These are phyloP conservation scores for Yasuhikotakia modesta DNA, from an alignment of 2,797 vertebrate species.

Conservation along the genomic window DNA sequence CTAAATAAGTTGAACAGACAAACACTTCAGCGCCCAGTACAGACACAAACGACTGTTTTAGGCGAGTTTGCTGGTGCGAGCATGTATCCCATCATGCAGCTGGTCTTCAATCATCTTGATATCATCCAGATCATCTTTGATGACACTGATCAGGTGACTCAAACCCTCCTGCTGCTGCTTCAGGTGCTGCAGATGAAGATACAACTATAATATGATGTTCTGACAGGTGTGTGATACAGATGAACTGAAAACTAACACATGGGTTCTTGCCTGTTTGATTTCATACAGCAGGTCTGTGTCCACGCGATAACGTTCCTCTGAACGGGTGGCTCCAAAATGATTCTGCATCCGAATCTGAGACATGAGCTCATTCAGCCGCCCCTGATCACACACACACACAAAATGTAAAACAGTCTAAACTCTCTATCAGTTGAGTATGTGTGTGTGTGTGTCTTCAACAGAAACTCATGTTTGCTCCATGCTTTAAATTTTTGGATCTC, in stretches of 20 bases:
- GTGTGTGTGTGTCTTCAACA: neutral
- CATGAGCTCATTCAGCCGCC: slow-evolving; percentile 97
- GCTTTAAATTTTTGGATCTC: no score
- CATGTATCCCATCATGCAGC: slow-evolving; percentile 86
- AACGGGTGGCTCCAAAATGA: slow-evolving; percentile 90
- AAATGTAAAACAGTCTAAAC: neutral
- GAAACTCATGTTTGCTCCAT: no score
- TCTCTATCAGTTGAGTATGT: no score
- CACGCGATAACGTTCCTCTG: slow-evolving; percentile 92
- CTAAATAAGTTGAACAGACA: no score
- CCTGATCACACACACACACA: slow-evolving; percentile 71
- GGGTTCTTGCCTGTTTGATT: slow-evolving; percentile 90
- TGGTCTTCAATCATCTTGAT: slow-evolving; percentile 95
- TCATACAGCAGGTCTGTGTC: slow-evolving; percentile 91
- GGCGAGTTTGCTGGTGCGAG: slow-evolving; percentile 83
- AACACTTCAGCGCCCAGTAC: no score
- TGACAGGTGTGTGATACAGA: neutral
- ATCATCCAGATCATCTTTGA: slow-evolving; percentile 96
- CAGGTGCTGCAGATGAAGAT: slow-evolving; percentile 80
- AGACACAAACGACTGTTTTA: no score
- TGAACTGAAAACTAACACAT: no score
- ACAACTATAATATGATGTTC: neutral
- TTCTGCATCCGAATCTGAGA: slow-evolving; percentile 99
- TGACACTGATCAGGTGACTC: slow-evolving; percentile 93
- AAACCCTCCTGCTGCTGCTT: slow-evolving; percentile 97